Base-by-base conservation (phyloP, 2,797 vertebrate species). In the Rhinophrynus dorsalis region DNA sequence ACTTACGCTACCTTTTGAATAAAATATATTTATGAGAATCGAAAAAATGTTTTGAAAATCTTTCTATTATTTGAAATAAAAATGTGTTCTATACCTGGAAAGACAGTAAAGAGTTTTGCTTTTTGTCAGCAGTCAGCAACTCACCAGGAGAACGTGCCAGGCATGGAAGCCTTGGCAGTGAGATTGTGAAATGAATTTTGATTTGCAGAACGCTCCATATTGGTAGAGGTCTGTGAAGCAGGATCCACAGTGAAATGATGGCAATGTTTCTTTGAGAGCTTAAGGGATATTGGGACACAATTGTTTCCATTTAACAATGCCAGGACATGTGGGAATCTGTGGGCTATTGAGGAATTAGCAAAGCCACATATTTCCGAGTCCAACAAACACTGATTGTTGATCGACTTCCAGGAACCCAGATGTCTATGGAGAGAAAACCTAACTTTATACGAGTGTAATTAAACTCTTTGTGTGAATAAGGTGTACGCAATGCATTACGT, bases 221-320 rank as follows among this genome's bases (percentile, higher is more conserved):
- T 56, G 52, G 52, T 35, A 9, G 10, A 13, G 32, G 23, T n/a
- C 24, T 40, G 45, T 51, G 3, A 50, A 51, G 54, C 30, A 21
- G 10, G 27, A 20, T 57, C 47, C 55, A 13, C 32, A 37, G 29
- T 15, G 32, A 61, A 42, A 51, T 42, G 26, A 60, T 68, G 67
- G 48, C 67, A 42, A n/a, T 12, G 56, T 51, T 58, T 68, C 45
- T 50, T 32, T 42, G 45, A 42, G 67, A 61, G 67, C 56, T 68
- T 59, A 60, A 68, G 56, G 67, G 67, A 52, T 60, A 51, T 68
- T 68, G 56, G 56, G 56, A 50, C 21, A 42, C 33, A 40, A 58
- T 50, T 51, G 56, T 61, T 13, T 61, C 67, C 37, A 30, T 33
- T 68, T 68, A 33, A 23, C 67, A 29, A 17, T 68, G 67, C 67